Evolutionary conservation across 2,888 invertebrate species (phyloP).

Genomic region (Hypolimnas misippus): DNA sequence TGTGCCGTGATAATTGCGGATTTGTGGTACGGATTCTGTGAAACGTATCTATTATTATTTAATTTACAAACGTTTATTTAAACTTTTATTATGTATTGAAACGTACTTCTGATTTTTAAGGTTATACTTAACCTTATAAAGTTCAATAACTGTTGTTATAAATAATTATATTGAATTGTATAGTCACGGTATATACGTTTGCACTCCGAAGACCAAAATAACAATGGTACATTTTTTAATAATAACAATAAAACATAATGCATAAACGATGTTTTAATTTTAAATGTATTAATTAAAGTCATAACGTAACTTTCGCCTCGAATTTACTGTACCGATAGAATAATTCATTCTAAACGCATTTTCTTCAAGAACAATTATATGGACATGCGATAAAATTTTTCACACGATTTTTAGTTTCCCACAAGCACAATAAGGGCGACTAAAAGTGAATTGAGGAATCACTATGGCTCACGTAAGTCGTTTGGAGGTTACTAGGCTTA

Average conservation of each 20-base stretch:
- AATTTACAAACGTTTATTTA: neutral
- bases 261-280: too few species aligned
- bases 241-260: too few species aligned
- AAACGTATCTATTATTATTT: constrained; percentile 13
- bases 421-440: constrained; percentile 56
- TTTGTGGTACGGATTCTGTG: constrained; percentile 30
- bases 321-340: constrained; percentile 2
- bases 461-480: constrained; percentile 68
- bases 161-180: too few species aligned
- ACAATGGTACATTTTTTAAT: neutral
- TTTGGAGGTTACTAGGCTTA: constrained; percentile 83
- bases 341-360: constrained; percentile 1
- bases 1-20: constrained; percentile 28
- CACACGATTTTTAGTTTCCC: constrained; percentile 47
- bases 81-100: neutral
- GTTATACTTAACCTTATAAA: too few species aligned
- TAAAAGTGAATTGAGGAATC: constrained; percentile 61
- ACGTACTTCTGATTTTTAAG: too few species aligned
- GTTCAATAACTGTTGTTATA: too few species aligned
- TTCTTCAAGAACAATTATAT: constrained; percentile 28
- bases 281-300: neutral
- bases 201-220: neutral
- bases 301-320: neutral
- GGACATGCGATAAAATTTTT: constrained; percentile 40
- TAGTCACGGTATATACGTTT: too few species aligned